phyloP scores from a whole-genome alignment of 2,113 vertebrate genomes.

The Propithecus coquereli region DNA sequence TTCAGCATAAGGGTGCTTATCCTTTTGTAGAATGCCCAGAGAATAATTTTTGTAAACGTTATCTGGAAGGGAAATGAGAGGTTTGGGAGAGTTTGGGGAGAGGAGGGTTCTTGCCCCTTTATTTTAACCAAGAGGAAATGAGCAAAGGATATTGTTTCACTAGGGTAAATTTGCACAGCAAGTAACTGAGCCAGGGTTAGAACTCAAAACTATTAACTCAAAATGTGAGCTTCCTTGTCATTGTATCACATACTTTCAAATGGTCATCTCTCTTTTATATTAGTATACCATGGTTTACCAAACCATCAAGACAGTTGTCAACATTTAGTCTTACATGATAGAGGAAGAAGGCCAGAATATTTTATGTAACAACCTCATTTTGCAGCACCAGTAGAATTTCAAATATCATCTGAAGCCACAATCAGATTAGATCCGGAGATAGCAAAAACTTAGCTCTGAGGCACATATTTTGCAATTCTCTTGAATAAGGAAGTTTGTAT shows the following conservation, averaged over 20 bases:
- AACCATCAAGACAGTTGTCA: background rate
- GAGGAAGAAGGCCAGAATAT: background rate
- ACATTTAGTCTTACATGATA: background rate
- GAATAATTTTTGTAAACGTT: background rate
- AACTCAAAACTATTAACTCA: background rate
- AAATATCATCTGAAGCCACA: background rate
- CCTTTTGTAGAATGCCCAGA: background rate
- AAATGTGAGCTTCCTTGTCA: background rate
- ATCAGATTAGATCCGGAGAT: background rate
- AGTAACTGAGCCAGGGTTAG: background rate
- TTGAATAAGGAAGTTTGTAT: constrained; percentile 44
- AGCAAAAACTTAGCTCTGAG: constrained; percentile 34
- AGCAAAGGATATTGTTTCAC: background rate
- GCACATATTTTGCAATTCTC: constrained; percentile 39
- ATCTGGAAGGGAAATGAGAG: background rate
- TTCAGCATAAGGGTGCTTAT: background rate
- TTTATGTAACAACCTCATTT: background rate
- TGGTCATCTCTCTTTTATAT: background rate
- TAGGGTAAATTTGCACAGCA: background rate
- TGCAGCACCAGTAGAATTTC: background rate
- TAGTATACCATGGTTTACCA: background rate
- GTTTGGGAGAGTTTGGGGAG: too few species aligned
- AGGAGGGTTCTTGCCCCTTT: background rate
- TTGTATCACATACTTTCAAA: background rate
- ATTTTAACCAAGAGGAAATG: background rate